phyloP scores from a whole-genome alignment of 2,113 vertebrate species.

The Cardinalis cardinalis region DNA sequence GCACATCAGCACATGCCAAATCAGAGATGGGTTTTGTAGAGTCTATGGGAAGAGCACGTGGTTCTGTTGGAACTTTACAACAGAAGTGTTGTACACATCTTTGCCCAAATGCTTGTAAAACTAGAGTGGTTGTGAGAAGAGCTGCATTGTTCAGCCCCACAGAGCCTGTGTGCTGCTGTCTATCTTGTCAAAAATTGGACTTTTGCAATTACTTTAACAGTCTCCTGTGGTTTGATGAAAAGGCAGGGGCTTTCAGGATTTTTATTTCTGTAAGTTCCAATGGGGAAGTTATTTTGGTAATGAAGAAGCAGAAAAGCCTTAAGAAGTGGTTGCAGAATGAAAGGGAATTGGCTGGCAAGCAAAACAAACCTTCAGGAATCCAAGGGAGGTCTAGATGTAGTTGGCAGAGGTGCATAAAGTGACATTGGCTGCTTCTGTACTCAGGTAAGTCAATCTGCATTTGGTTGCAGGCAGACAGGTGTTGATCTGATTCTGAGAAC shows the following conservation, averaged over 20 bases:
- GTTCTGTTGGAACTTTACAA: neutral
- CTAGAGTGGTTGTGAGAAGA: neutral
- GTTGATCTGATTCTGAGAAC: neutral
- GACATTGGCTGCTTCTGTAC: neutral
- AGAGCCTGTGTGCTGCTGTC: neutral
- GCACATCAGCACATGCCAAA: neutral
- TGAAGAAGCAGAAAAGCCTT: neutral
- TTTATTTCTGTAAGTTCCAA: neutral
- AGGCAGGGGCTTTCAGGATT: neutral
- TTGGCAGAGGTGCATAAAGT: neutral
- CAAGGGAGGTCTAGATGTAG: neutral
- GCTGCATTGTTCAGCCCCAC: neutral
- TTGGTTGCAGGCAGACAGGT: neutral
- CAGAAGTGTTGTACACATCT: neutral
- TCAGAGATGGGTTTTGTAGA: neutral
- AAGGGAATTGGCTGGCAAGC: neutral
- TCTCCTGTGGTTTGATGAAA: neutral
- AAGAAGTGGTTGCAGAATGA: neutral
- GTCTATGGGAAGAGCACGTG: accelerated
- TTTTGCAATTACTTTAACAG: neutral
- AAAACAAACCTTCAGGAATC: neutral
- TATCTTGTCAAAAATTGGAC: neutral
- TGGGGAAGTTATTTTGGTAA: neutral
- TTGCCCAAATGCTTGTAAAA: neutral
- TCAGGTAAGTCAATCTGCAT: neutral